Evolutionary conservation across 2,888 invertebrate species (phyloP), one percentile per base, ranked within the genome.

Genomic region (Chalcosyrphus nemorum): DNA sequence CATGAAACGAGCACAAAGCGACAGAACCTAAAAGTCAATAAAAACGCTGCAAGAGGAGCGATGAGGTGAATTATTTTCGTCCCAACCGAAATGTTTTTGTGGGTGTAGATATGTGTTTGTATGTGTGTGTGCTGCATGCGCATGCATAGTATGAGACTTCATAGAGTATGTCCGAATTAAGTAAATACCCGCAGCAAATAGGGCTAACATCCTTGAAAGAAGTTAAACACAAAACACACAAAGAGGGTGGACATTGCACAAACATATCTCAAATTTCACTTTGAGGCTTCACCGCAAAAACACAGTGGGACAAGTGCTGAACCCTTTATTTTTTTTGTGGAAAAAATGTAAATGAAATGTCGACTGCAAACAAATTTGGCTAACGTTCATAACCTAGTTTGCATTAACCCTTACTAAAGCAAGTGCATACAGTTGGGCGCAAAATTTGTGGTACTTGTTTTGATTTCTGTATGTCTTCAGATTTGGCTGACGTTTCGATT

Each of bases 271-370:
- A 68, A 59, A 41, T 77, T 70, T 77, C 70, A 77, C 45, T 77
- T 45, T 63, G 52, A 76, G 76, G 76, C 59, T 68, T 72, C 59
- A 47, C 65, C 78, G 35, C 77, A 68, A 24, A 24, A 59, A 68
- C 59, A 71, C 57, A 66, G 57, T 66, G 57, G 41, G 47, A 21
- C 17, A 35, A 15, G 24, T 15, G 15, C 15, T 43, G 15, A 65
- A 57, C 66, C 68, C 52, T 50, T 32, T n/a, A n/a, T n/a, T n/a
- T n/a, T n/a, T n/a, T n/a, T n/a, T 32, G 7, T 11, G 11, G 11
- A 32, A 32, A 32, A 32, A 9, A 9, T 0, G 11, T 2, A 0
- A 32, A 32, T 9, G 11, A 11, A 61, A 52, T 57, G 47, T 66
- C 57, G 50, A 38, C 75, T 29, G 52, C 29, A 76, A 68, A 68